Conservation (phyloP, 2,113 vertebrate species). For the Pimephales promelas region DNA sequence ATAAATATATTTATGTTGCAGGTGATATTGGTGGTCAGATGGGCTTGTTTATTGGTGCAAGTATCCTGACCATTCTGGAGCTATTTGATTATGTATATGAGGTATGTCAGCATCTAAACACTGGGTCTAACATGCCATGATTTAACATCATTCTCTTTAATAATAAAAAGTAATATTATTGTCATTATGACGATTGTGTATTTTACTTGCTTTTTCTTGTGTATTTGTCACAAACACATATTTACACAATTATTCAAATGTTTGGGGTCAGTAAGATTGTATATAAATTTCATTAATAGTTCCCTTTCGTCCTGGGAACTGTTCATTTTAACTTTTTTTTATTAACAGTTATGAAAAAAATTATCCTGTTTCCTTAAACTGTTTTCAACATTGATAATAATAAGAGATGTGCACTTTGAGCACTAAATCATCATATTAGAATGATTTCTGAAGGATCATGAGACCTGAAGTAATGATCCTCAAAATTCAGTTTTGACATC, state of each 20-base stretch:
- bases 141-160: background rate
- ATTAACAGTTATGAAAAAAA: too few species aligned
- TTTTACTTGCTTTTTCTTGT: background rate
- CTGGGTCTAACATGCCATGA: background rate
- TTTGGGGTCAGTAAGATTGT: background rate
- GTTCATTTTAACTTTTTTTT: too few species aligned
- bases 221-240: background rate
- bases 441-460: too few species aligned
- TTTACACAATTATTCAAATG: background rate
- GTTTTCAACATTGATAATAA: background rate
- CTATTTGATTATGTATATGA: conserved; percentile 98
- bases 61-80: conserved; percentile 97
- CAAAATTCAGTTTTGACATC: too few species aligned
- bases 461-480: too few species aligned
- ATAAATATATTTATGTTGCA: conserved; percentile 63
- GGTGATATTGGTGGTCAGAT: conserved; percentile 99
- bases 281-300: background rate
- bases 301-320: too few species aligned
- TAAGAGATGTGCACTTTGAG: too few species aligned
- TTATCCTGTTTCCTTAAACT: too few species aligned
- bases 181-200: background rate
- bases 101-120: conserved; percentile 82
- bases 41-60: conserved; percentile 97
- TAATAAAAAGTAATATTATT: background rate
- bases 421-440: too few species aligned